Percentiles rank a stretch among this genome's conserved stretches.
These are phyloP conservation scores for Pyrocephalus nanus DNA, from an alignment of 2,797 vertebrate genomes.

Conservation along the genomic window DNA sequence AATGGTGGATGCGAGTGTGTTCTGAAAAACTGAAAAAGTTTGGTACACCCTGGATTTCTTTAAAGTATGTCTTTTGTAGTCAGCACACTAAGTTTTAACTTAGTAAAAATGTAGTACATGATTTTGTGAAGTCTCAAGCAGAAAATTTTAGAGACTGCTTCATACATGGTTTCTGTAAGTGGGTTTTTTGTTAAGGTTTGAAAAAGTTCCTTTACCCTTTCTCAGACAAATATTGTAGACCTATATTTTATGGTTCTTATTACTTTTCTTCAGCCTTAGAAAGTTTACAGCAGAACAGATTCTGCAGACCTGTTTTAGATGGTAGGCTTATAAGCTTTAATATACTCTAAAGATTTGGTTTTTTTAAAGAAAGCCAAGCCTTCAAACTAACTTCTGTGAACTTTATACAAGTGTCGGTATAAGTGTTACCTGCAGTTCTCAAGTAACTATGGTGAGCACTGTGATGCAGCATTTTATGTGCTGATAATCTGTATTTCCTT, in stretches of 20 bases:
- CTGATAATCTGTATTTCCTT: constrained; percentile 6
- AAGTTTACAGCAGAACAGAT: neutral
- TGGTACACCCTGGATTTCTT: neutral
- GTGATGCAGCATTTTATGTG: constrained; percentile 6
- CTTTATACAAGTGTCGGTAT: neutral
- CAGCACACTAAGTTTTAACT: neutral
- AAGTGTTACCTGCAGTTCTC: neutral
- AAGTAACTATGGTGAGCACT: neutral
- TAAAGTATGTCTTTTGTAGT: neutral
- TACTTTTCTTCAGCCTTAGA: neutral
- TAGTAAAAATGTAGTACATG: neutral
- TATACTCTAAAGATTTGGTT: neutral
- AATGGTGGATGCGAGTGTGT: neutral
- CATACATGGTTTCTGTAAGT: neutral
- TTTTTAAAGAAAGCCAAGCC: neutral
- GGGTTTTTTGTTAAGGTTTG: neutral
- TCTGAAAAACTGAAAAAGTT: neutral
- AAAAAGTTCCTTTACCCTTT: neutral
- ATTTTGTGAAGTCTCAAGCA: neutral
- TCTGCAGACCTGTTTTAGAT: neutral
- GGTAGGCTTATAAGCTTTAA: neutral
- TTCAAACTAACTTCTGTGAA: neutral
- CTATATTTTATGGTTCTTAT: neutral
- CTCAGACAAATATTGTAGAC: neutral
- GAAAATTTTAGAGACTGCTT: neutral